Evolutionary conservation across 2,113 vertebrate genomes (phyloP), one percentile per base, ranked within the genome.

Genomic region (Arvicanthis niloticus): DNA sequence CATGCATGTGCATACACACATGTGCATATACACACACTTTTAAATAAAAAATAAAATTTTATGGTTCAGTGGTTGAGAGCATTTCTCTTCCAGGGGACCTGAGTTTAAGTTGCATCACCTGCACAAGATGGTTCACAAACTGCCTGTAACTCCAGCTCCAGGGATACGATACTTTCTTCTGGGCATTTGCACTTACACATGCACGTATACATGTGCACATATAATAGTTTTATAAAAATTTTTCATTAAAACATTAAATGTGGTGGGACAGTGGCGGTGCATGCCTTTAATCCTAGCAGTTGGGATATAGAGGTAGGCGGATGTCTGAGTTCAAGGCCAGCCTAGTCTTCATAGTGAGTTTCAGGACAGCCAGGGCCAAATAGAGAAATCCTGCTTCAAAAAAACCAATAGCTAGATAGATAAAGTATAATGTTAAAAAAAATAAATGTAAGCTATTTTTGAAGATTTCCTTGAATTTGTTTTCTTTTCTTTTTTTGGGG

Each of bases 391-490:
- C 13, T 68, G 13, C 13, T 31, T 70, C 67, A 37, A 70, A 65
- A 65, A 65, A 65, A 10, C 26, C 26, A 65, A 11, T 29, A 65
- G 24, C 13, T 16, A 70, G 34, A 15, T 70, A 70, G 29, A 70
- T 37, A 37, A 70, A 7, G 31, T 70, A 70, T 70, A 70, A 70
- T 70, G 67, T 37, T 68, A 37, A 96, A 95, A 96, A 95, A 70
- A 29, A 42, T 42, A 29, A 84, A 62, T 17, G 17, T 62, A 65
- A 62, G 58, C 58, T 22, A 26, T 42, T n/a, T 67, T 85, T 88
- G 78, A 40, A 85, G 81, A 91, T 60, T 91, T 93, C 31, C 12
- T 88, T 77, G 75, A 70, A n/a, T n/a, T n/a, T n/a, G n/a, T n/a
- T n/a, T n/a, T n/a, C n/a, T n/a, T n/a, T n/a, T n/a, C n/a, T n/a